Percentiles rank a stretch among this genome's conserved stretches.
phyloP scores from a whole-genome alignment of 1,140 invertebrate species.

The Gryllus bimaculatus region DNA sequence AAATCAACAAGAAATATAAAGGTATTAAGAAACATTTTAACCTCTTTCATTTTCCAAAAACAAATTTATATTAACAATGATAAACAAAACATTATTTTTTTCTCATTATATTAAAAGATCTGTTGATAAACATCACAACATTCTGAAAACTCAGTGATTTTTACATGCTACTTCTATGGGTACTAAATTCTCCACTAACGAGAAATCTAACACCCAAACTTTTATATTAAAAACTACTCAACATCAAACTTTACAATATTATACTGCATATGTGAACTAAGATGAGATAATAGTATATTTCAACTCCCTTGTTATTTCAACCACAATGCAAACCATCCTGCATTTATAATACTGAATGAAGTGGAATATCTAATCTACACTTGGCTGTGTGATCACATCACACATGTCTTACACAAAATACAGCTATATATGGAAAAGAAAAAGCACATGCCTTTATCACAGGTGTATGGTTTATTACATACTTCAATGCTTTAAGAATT shows the following conservation, averaged over 20 bases:
- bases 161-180: background rate
- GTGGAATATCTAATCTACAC: background rate
- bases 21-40: no score
- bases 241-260: background rate
- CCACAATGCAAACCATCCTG: background rate
- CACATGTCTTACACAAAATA: background rate
- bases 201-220: background rate
- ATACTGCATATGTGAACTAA: conserved; percentile 5
- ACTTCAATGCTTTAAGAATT: background rate
- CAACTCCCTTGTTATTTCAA: background rate
- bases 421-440: background rate
- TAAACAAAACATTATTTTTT: no score
- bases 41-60: no score
- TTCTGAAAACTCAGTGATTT: background rate
- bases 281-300: background rate
- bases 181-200: background rate
- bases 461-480: background rate
- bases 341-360: background rate
- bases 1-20: no score
- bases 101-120: no score
- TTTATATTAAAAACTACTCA: background rate
- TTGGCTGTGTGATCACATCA: background rate
- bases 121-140: background rate
- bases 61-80: no score
- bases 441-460: conserved; percentile 1